phyloP scores from a whole-genome alignment of 2,113 vertebrate genomes.

The Dunckerocampus dactyliophorus region DNA sequence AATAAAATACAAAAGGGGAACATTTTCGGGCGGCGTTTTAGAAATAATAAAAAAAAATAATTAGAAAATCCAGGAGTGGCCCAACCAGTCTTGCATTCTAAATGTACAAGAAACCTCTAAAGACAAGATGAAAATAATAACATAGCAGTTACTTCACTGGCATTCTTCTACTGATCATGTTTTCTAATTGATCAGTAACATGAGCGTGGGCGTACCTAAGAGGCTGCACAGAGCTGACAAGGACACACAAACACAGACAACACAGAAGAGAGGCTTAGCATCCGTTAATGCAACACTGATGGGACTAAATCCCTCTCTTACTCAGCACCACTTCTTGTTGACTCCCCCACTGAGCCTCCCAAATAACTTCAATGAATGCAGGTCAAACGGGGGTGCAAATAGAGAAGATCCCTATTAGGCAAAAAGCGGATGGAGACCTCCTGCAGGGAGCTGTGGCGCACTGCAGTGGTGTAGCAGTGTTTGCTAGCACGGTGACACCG shows the following conservation, averaged over 20 bases:
- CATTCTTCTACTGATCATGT: neutral
- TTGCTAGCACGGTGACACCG: constrained; percentile 6
- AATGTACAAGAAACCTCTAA: too few species aligned
- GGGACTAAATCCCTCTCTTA: constrained; percentile 62
- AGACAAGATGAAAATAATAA: too few species aligned
- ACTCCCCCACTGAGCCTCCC: constrained; percentile 41
- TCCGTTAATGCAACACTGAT: constrained; percentile 59
- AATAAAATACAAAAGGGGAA: too few species aligned
- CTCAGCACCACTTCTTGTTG: constrained; percentile 51
- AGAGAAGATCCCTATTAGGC: constrained; percentile 43
- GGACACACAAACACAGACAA: neutral
- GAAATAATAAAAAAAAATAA: too few species aligned
- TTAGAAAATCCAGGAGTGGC: too few species aligned
- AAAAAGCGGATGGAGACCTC: constrained; percentile 43
- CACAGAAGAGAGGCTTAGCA: constrained; percentile 42
- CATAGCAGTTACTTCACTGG: too few species aligned
- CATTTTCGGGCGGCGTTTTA: too few species aligned
- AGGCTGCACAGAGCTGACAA: neutral
- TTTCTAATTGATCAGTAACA: neutral
- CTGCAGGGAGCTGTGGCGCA: constrained; percentile 17
- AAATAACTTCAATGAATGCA: constrained; percentile 57
- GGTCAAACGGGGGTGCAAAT: constrained; percentile 48
- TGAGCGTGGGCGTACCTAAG: neutral
- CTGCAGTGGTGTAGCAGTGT: constrained; percentile 23
- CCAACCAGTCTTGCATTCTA: too few species aligned